Evolutionary conservation across 2,888 invertebrate species (phyloP).

Genomic region (Isoperla grammatica): DNA sequence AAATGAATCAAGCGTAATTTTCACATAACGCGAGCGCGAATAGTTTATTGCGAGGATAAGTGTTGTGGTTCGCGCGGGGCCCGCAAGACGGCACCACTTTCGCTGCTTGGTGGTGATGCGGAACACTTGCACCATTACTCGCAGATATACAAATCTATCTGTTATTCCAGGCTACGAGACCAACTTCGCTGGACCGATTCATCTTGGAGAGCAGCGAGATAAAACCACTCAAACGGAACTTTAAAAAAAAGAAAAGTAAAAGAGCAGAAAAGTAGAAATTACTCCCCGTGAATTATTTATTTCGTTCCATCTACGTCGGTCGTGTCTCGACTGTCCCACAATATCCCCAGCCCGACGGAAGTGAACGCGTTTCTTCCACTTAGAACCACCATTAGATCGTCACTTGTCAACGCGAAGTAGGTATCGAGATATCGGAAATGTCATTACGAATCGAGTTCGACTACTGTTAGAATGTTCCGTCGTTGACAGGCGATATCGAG

Average conservation of each 20-base stretch:
- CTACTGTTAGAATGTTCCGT: neutral
- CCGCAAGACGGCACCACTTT: neutral
- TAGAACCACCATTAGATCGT: neutral
- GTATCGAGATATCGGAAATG: slow-evolving; percentile 29
- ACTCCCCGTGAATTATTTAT: slow-evolving; percentile 15
- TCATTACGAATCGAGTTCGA: slow-evolving; percentile 24
- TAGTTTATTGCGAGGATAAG: neutral
- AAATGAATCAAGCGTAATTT: slow-evolving; percentile 1
- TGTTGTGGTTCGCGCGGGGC: neutral
- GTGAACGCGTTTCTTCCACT: neutral
- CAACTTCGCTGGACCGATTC: slow-evolving; percentile 1
- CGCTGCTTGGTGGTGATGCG: neutral
- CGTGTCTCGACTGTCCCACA: neutral
- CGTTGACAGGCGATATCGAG: slow-evolving; percentile 24
- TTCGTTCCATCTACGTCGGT: slow-evolving; percentile 3
- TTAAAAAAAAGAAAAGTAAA: neutral
- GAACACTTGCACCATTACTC: slow-evolving; percentile 2
- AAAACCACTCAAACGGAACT: slow-evolving; percentile 4
- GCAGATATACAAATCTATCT: slow-evolving; percentile 7
- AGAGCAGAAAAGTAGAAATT: slow-evolving; percentile 2
- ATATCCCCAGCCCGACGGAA: neutral
- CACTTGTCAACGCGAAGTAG: slow-evolving; percentile 12
- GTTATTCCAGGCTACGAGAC: slow-evolving; percentile 2
- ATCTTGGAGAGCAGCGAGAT: slow-evolving; percentile 1
- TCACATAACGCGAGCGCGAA: neutral